phyloP scores from a whole-genome alignment of 2,888 invertebrate genomes.

The Cryptocephalus primarius region DNA sequence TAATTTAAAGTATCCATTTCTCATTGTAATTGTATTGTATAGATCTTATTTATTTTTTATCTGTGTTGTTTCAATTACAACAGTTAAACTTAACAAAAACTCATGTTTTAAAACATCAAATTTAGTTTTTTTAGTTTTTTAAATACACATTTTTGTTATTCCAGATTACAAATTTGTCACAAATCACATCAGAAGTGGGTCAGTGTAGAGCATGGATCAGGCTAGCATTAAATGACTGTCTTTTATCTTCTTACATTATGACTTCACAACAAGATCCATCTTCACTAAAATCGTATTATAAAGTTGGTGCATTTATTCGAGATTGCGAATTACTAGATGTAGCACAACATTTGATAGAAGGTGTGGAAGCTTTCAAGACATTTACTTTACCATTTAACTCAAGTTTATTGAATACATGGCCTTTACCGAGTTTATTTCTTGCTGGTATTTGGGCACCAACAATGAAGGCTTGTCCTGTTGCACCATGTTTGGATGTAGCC shows the following conservation, averaged over 20 bases:
- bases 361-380: slow-evolving; percentile 60
- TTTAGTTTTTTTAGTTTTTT: too few species aligned
- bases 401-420: slow-evolving; percentile 83
- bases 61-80: background rate
- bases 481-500: slow-evolving; percentile 69
- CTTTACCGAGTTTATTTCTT: slow-evolving; percentile 67
- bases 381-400: slow-evolving; percentile 73
- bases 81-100: background rate
- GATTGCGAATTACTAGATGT: slow-evolving; percentile 74
- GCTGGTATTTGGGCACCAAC: slow-evolving; percentile 80
- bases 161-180: slow-evolving; percentile 59
- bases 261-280: slow-evolving; percentile 68
- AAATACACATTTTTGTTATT: slow-evolving; percentile 5
- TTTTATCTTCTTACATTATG: slow-evolving; percentile 76
- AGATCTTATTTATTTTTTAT: slow-evolving; percentile 4
- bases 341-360: slow-evolving; percentile 63
- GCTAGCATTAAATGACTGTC: slow-evolving; percentile 75
- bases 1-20: slow-evolving; percentile 1
- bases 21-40: too few species aligned
- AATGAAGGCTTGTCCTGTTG: slow-evolving; percentile 61
- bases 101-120: too few species aligned
- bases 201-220: slow-evolving; percentile 88
- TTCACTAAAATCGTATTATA: slow-evolving; percentile 73
- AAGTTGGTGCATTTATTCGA: slow-evolving; percentile 67
- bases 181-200: slow-evolving; percentile 82